Base-by-base conservation (phyloP, 2,797 vertebrate genomes). In the Macropodus opercularis region DNA sequence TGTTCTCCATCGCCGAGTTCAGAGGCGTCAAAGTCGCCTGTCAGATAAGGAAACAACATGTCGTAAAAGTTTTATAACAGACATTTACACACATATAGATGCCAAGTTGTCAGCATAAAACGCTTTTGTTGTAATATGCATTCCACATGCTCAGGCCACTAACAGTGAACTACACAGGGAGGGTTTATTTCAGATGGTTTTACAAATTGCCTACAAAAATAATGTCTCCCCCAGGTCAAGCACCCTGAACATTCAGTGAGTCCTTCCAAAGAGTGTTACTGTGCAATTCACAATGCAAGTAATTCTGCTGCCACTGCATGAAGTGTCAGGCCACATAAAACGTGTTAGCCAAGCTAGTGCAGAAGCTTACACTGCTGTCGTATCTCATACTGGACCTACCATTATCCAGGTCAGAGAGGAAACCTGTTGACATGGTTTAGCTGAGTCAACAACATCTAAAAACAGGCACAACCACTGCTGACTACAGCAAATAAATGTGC, bases 21-120 rank as follows among this genome's bases (percentile, higher is more conserved):
- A 6, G 84, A 66, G 40, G 46, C 57, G 29, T 92, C 92, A 42
- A 89, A 85, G 77, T 93, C 90, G 66, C 90, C 91, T 92, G 83
- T 75, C 54, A 53, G 22, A 65, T 15, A 68, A 72, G 51, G 42
- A 72, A 55, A 77, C 21, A 59, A 50, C 40, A 18, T 47, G 65
- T 79, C 27, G 57, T 13, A 61, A n/a, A 34, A 8, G 36, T 68
- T 14, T 39, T 6, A 26, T 12, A 8, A 47, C 39, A 72, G 4
- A 15, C 39, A 2, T 40, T 57, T 21, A 54, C 1, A 63, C 59
- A 78, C 69, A 62, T 34, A 40, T 38, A 15, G 63, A 38, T 42
- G 65, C 67, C 53, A 41, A 49, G 29, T 23, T n/a, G 23, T 24
- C 15, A 31, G 21, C 18, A 40, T 4, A 12, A 13, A 24, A 29